Evolutionary conservation across 2,113 vertebrate genomes (phyloP).

Genomic region (Hippopotamus amphibius): DNA sequence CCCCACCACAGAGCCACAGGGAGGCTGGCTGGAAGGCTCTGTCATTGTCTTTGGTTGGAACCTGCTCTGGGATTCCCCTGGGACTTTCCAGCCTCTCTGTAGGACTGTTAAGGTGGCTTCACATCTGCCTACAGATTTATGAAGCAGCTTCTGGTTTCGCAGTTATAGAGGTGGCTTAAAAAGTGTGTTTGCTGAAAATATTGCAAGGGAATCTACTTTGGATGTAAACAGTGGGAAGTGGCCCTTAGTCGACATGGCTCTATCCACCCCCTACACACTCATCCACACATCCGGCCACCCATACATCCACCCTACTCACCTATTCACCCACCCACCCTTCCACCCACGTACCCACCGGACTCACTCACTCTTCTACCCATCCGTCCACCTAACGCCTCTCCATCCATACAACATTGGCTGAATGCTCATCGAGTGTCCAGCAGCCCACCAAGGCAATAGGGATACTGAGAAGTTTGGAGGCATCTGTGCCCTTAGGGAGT

Average conservation of each 20-base stretch:
- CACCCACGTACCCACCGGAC: too few species aligned
- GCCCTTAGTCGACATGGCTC: neutral
- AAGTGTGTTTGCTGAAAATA: neutral
- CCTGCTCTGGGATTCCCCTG: slow-evolving; percentile 53
- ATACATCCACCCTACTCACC: too few species aligned
- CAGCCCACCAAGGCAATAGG: neutral
- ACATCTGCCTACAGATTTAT: neutral
- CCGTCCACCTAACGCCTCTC: too few species aligned
- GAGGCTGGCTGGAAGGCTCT: neutral
- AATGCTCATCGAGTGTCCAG: neutral
- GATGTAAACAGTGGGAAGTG: neutral
- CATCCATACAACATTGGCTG: accelerated
- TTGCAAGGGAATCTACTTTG: neutral
- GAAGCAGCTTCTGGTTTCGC: neutral
- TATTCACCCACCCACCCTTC: neutral
- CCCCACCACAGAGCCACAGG: neutral
- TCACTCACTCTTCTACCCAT: too few species aligned
- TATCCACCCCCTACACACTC: neutral
- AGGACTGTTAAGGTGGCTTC: neutral
- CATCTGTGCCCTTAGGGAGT: neutral
- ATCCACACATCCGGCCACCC: neutral
- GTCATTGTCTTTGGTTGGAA: neutral
- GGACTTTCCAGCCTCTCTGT: slow-evolving; percentile 41
- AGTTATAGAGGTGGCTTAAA: neutral
- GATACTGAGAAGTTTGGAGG: neutral